These are phyloP conservation scores for Spilogale gracilis DNA, from an alignment of 2,113 vertebrate species.

Conservation along the genomic window DNA sequence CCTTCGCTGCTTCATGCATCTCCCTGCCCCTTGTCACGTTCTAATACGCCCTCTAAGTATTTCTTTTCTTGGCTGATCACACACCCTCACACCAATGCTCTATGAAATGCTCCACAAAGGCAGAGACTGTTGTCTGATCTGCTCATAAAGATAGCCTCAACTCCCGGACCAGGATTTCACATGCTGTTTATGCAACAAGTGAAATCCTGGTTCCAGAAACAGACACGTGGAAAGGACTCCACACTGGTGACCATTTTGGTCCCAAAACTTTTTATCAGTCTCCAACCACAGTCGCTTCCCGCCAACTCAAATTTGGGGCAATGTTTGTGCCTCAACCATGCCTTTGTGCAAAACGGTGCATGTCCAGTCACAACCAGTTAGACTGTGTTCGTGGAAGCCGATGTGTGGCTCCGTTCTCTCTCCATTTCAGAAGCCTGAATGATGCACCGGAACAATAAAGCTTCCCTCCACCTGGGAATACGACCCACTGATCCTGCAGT, in stretches of 20 bases:
- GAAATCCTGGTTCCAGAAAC: background rate
- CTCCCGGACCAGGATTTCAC: background rate
- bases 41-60: background rate
- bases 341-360: background rate
- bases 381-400: background rate
- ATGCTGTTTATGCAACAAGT: background rate
- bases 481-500: background rate
- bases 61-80: background rate
- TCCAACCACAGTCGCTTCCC: background rate
- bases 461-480: conserved; percentile 35
- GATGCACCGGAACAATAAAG: background rate
- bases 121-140: background rate
- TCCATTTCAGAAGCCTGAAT: conserved; percentile 56
- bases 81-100: background rate
- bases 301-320: background rate
- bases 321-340: fast-evolving
- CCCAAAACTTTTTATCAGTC: background rate
- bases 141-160: background rate
- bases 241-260: background rate
- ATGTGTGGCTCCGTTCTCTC: background rate
- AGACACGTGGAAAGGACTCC: background rate
- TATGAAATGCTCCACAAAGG: background rate
- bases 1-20: background rate
- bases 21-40: background rate
- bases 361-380: background rate